Base-by-base conservation (phyloP, 2,113 vertebrate genomes). In the Phoxinus phoxinus region DNA sequence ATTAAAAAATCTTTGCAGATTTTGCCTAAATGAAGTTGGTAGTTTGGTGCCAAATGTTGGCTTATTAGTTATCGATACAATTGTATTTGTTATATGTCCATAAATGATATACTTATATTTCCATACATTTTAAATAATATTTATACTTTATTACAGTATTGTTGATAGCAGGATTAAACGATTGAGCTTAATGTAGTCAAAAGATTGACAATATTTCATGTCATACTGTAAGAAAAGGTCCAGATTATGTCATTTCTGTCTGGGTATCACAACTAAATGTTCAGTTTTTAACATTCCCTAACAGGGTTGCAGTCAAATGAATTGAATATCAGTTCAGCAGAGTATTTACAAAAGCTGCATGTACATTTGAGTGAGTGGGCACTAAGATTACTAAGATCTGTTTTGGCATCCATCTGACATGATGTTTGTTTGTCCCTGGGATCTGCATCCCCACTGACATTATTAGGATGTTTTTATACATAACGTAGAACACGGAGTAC, bases 391-490 rank as follows among this genome's bases (percentile, higher is more conserved):
- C 53, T 0, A n/a, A n/a, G n/a, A 9, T n/a, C n/a, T 25, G 59
- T 4, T 12, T 63, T 63, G n/a, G n/a, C 72, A 46, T 25, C 23
- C 23, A 17, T 46, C n/a, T 48, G 41, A 74, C 13, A 48, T 44
- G 4, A n/a, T 13, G 12, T 46, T 74, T 74, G 41, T 72, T 44
- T 59, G 53, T 15, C 32, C 12, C 23, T 63, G 78, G 37, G 13
- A 19, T 46, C n/a, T 61, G 3, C 4, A 44, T 80, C 78, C 58
- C 37, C 53, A 27, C 77, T 61, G 58, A 80, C 4, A 27, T 63
- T 80, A 46, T 63, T 65, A 80, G n/a, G n/a, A 65, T 11, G 78
- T 65, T 37, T n/a, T 30, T 9, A 65, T 30, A 41, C 19, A 63
- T 65, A 80, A 80, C 63, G 56, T 44, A 23, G 21, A 41, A 59